Evolutionary conservation across 2,797 vertebrate species (phyloP), one percentile per base, ranked within the genome.

Genomic region (Merluccius polli): DNA sequence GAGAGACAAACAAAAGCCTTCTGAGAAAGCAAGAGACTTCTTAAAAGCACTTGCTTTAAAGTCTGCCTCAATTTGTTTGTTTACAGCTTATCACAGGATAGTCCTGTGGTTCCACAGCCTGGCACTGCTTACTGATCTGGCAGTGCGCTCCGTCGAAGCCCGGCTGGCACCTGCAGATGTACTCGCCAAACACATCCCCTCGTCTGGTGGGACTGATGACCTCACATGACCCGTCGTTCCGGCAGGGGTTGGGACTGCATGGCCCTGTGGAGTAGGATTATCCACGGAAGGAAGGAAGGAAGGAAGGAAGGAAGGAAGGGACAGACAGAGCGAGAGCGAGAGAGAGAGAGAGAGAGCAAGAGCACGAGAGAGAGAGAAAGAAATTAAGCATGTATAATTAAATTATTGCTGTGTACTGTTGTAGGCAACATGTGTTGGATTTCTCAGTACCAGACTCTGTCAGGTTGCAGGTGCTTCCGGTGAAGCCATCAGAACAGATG

Each of bases 241-340:
- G 88, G 84, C 98, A 99, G 32, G 97, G 97, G 88, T 96, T 98
- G 1, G 95, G 95, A 73, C 82, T 92, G 87, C 98, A 99, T 10
- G 95, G 95, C 24, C 96, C 98, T 99, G 84, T 18, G 31, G 6
- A 12, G 36, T 35, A 35, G 33, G 33, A 35, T 35, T 35, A 35
- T 8, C 33, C 33, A 35, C 8, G 10, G 41, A 18, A 41, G 38
- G 6, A 41, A 1, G 13, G 41, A 48, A 48, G 41, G 52, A 3
- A 21, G 36, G 41, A 3, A 48, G 41, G 41, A 48, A 48, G 2
- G 41, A 5, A 48, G n/a, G 52, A 21, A 21, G 44, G 44, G 44
- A 44, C 12, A 4, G 21, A 24, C 21, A 1, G 7, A 59, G 21
- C 4, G 8, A 48, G 7, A 18, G 32, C 7, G 11, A 24, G 12